A percentile compares a stretch with the other conserved stretches of the same genome.
Conservation (phyloP, 1,140 invertebrate species). For the Ctenoplectra terminalis region DNA sequence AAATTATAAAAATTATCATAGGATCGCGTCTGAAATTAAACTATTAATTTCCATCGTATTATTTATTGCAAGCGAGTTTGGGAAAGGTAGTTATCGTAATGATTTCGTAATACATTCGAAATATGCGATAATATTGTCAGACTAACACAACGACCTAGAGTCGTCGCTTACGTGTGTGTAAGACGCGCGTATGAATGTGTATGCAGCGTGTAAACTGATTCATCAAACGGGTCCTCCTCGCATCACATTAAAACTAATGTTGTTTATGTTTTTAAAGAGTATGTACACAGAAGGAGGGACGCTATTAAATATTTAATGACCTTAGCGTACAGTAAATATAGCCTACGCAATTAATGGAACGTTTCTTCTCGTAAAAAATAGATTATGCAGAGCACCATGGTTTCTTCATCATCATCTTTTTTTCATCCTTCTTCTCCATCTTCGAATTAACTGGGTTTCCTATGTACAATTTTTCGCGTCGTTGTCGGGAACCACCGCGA, state of each 20-base stretch:
- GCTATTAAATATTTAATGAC: slow-evolving; percentile 70
- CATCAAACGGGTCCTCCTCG: slow-evolving; percentile 39
- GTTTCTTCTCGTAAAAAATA: slow-evolving; percentile 73
- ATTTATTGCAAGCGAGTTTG: slow-evolving; percentile 78
- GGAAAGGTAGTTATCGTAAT: slow-evolving; percentile 76
- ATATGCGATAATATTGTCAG: slow-evolving; percentile 72
- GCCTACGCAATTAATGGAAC: slow-evolving; percentile 74
- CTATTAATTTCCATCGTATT: slow-evolving; percentile 73
- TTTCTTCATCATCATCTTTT: slow-evolving; percentile 36
- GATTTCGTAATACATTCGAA: slow-evolving; percentile 73
- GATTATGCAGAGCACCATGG: slow-evolving; percentile 75
- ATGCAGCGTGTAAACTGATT: slow-evolving; percentile 27
- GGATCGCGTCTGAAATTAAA: neutral
- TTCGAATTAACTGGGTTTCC: slow-evolving; percentile 52
- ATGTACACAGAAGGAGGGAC: slow-evolving; percentile 61
- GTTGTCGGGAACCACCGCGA: slow-evolving; percentile 9
- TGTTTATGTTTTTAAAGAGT: slow-evolving; percentile 62
- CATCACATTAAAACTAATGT: slow-evolving; percentile 60
- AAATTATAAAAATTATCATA: neutral
- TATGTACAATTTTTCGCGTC: slow-evolving; percentile 68
- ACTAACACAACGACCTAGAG: slow-evolving; percentile 66
- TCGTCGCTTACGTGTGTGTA: slow-evolving; percentile 59
- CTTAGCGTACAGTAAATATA: slow-evolving; percentile 60
- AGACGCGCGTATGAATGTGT: slow-evolving; percentile 30
- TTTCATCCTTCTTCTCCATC: neutral